Conservation (phyloP, 2,113 vertebrate genomes). For the Lutjanus erythropterus region DNA sequence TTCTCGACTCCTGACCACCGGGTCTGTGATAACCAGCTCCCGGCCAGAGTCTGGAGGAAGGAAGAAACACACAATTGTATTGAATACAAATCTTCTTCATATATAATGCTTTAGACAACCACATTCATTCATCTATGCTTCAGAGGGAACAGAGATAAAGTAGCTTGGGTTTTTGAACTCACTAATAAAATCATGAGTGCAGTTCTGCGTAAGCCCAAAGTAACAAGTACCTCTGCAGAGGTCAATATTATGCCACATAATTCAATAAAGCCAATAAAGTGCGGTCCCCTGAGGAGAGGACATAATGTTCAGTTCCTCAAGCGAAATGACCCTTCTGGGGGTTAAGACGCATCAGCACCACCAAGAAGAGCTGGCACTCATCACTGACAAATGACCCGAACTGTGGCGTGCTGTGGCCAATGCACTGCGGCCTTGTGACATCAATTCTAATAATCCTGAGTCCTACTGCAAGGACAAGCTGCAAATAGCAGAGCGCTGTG, state of each 20-base stretch:
- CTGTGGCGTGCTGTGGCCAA: slow-evolving; percentile 43
- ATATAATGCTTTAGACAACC: neutral
- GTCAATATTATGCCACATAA: slow-evolving; percentile 52
- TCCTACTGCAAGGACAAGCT: slow-evolving; percentile 60
- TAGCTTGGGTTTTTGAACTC: slow-evolving; percentile 1
- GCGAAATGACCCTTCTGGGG: slow-evolving; percentile 57
- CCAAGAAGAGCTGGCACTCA: slow-evolving; percentile 29
- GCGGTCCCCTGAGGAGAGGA: slow-evolving; percentile 37
- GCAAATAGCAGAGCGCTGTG: slow-evolving; percentile 34
- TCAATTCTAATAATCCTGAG: slow-evolving; percentile 70
- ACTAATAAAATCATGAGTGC: slow-evolving; percentile 39
- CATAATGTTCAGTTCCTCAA: slow-evolving; percentile 59
- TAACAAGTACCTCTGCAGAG: slow-evolving; percentile 43
- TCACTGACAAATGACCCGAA: slow-evolving; percentile 67
- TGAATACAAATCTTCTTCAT: slow-evolving; percentile 4
- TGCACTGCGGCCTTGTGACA: slow-evolving; percentile 57
- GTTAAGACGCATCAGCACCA: slow-evolving; percentile 53
- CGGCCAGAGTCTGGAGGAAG: slow-evolving; percentile 93
- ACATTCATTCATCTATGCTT: slow-evolving; percentile 30
- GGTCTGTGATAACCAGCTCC: slow-evolving; percentile 98
- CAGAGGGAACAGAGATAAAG: slow-evolving; percentile 28
- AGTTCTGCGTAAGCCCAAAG: slow-evolving; percentile 20
- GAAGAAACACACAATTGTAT: slow-evolving; percentile 1
- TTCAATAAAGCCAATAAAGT: slow-evolving; percentile 68
- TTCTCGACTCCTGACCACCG: slow-evolving; percentile 97